phyloP scores from a whole-genome alignment of 53 echinoderm and acorn worm genomes.

The Henricia sp. region DNA sequence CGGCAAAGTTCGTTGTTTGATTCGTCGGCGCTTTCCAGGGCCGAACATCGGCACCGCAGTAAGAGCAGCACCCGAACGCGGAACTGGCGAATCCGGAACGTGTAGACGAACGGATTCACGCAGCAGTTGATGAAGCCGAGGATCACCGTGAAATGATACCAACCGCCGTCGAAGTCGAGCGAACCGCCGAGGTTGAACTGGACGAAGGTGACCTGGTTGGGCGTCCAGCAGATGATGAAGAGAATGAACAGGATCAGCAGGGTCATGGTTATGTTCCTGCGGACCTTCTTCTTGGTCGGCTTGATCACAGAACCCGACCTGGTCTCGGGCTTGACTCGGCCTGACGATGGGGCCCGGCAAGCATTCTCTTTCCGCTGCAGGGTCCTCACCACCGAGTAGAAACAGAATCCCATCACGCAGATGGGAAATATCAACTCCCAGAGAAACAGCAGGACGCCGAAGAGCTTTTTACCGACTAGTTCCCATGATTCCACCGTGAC shows the following conservation, averaged over 20 bases:
- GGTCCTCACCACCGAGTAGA: slow-evolving; percentile 62
- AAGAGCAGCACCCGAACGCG: slow-evolving; percentile 62
- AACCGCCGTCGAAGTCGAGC: slow-evolving; percentile 68
- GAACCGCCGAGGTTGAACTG: slow-evolving; percentile 74
- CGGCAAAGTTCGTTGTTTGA: neutral
- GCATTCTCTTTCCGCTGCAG: slow-evolving; percentile 54
- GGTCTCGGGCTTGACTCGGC: neutral
- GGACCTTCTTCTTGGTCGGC: slow-evolving; percentile 26
- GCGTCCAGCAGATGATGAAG: no score
- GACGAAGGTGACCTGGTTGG: no score
- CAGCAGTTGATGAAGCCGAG: slow-evolving; percentile 77
- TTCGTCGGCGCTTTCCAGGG: neutral
- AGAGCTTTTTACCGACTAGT: slow-evolving; percentile 20
- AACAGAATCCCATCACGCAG: slow-evolving; percentile 66
- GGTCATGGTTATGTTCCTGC: slow-evolving; percentile 71
- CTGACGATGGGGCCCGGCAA: slow-evolving; percentile 26
- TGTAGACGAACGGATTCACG: slow-evolving; percentile 78
- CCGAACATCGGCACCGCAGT: slow-evolving; percentile 16
- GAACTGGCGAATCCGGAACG: slow-evolving; percentile 71
- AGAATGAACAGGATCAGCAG: slow-evolving; percentile 76
- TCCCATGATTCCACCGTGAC: slow-evolving; percentile 42
- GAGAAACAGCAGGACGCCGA: slow-evolving; percentile 57
- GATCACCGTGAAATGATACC: slow-evolving; percentile 79
- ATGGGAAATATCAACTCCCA: slow-evolving; percentile 77
- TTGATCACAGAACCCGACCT: neutral